Conservation (phyloP, 2,113 vertebrate genomes). For the Pampusana beccarii region DNA sequence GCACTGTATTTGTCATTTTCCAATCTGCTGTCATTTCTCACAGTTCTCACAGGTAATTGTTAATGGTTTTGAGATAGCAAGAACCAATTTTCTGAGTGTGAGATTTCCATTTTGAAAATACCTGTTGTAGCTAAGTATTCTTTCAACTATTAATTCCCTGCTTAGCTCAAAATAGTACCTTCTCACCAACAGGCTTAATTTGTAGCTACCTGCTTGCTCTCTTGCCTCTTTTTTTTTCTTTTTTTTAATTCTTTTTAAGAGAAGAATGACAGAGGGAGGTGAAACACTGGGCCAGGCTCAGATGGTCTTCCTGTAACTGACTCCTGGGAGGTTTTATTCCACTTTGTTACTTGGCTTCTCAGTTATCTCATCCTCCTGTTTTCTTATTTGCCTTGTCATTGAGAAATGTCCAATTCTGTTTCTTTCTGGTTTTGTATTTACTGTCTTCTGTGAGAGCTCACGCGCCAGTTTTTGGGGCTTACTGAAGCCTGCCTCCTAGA, state of each 20-base stretch:
- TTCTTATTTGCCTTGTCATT: background rate
- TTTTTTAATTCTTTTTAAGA: background rate
- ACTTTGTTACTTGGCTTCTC: background rate
- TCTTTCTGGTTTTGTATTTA: background rate
- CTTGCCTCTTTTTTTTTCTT: background rate
- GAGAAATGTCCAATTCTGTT: background rate
- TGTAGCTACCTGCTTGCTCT: background rate
- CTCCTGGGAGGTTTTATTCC: background rate
- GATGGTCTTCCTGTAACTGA: background rate
- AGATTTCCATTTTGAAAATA: background rate
- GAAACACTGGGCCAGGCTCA: background rate
- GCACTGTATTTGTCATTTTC: background rate
- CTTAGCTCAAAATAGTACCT: background rate
- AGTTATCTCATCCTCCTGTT: background rate
- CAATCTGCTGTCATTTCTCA: background rate
- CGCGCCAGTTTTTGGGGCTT: background rate
- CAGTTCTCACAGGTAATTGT: background rate
- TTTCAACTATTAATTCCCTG: background rate
- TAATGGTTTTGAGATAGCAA: background rate
- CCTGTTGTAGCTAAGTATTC: background rate
- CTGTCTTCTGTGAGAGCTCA: background rate
- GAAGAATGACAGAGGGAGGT: background rate
- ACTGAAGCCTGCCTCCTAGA: background rate
- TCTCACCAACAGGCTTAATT: background rate
- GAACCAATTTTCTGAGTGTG: background rate